Percentiles rank a stretch among this genome's conserved stretches.
These are phyloP conservation scores for Grapholita molesta DNA, from an alignment of 1,140 invertebrate genomes.

Conservation along the genomic window DNA sequence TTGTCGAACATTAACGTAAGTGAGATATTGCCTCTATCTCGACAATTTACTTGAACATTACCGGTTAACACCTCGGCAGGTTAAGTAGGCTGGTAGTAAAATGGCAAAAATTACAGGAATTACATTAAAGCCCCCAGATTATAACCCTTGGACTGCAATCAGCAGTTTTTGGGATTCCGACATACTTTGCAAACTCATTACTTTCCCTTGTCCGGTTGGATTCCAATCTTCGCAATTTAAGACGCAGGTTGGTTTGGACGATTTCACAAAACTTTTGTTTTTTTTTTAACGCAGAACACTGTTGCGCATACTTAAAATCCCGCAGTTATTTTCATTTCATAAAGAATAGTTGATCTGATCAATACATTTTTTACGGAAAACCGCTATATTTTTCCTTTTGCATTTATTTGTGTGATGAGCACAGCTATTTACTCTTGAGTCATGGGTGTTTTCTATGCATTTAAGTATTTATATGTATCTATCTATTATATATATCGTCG, in stretches of 20 bases:
- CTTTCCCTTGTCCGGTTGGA: conserved; percentile 10
- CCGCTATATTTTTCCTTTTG: too few relatives aligned
- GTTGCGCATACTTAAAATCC: too few relatives aligned
- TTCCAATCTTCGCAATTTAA: background rate
- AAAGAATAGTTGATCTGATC: too few relatives aligned
- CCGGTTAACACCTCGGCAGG: background rate
- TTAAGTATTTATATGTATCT: too few relatives aligned
- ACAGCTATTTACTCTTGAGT: too few relatives aligned
- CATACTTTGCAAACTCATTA: conserved; percentile 5
- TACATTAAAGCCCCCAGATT: conserved; percentile 9
- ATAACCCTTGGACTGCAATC: conserved; percentile 1
- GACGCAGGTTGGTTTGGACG: background rate
- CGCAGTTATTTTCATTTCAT: too few relatives aligned
- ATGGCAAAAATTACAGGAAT: conserved; percentile 8
- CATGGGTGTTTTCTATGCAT: too few relatives aligned
- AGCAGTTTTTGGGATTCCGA: background rate
- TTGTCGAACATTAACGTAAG: background rate
- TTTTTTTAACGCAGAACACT: too few relatives aligned
- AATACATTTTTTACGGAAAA: too few relatives aligned
- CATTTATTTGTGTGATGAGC: too few relatives aligned
- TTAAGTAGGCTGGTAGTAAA: background rate
- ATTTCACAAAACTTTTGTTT: background rate
- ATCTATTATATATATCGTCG: too few relatives aligned
- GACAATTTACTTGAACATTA: background rate
- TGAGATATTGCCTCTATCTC: background rate